These are phyloP conservation scores for Cephalotes varians DNA, from an alignment of 2,888 invertebrate genomes.

Conservation along the genomic window DNA sequence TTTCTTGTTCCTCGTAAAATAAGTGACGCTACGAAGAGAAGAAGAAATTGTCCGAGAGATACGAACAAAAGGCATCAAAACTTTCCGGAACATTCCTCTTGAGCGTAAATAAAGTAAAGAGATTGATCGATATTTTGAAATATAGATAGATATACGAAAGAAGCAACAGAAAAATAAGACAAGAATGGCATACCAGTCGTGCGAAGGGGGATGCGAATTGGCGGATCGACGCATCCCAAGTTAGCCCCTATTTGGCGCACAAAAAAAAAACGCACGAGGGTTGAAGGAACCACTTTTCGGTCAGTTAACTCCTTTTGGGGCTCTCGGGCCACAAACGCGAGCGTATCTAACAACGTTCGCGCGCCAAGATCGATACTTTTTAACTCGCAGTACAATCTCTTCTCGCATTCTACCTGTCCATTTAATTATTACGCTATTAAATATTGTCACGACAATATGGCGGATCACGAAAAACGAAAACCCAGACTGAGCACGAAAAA, in stretches of 20 bases:
- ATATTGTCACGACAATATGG: constrained; percentile 20
- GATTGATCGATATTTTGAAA: constrained; percentile 14
- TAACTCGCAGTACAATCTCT: constrained; percentile 41
- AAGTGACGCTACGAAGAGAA: not conserved
- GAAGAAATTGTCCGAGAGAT: constrained; percentile 12
- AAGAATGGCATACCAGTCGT: not conserved
- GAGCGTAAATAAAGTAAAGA: constrained; percentile 26
- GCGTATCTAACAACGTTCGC: not conserved
- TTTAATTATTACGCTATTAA: constrained; percentile 38
- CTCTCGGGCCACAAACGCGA: not conserved
- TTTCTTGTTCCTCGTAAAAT: constrained; percentile 20
- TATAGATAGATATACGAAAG: not conserved
- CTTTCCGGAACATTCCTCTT: constrained; percentile 2
- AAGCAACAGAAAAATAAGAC: not conserved
- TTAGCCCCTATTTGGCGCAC: not conserved
- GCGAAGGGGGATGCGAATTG: not conserved
- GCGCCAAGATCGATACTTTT: constrained; percentile 27
- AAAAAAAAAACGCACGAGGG: not conserved
- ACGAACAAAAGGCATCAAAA: not conserved
- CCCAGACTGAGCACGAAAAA: constrained; percentile 8
- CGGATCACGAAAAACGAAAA: constrained; percentile 13
- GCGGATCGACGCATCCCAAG: not conserved
- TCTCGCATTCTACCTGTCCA: not conserved
- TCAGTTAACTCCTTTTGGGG: constrained; percentile 32
- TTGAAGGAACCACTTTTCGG: constrained; percentile 33